Percentiles rank a stretch among this genome's conserved stretches.
Conservation (phyloP, 2,888 invertebrate genomes). For the Malthinus flaveolus region DNA sequence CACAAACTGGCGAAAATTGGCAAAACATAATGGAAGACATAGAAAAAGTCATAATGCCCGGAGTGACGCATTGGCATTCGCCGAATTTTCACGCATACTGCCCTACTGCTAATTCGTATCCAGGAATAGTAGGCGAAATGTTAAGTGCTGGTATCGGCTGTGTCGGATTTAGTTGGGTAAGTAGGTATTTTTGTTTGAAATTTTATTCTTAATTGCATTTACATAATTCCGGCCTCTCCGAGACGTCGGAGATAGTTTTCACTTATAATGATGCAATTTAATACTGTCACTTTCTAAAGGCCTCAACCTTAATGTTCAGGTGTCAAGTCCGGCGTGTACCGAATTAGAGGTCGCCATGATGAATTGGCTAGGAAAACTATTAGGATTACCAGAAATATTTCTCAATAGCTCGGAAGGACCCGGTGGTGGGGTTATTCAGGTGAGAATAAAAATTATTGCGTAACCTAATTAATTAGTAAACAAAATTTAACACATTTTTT, state of each 20-base stretch:
- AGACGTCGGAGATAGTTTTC: conserved; percentile 10
- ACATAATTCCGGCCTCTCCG: background rate
- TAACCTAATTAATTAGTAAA: background rate
- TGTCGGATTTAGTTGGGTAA: conserved; percentile 91
- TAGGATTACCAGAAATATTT: conserved; percentile 81
- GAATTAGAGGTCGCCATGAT: conserved; percentile 90
- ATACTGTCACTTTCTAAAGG: conserved; percentile 12
- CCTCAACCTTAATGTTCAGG: conserved; percentile 33
- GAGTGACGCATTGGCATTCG: conserved; percentile 93
- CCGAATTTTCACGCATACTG: conserved; percentile 93
- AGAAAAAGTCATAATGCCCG: conserved; percentile 87
- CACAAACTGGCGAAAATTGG: conserved; percentile 84
- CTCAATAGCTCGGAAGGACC: conserved; percentile 74
- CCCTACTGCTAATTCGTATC: conserved; percentile 85
- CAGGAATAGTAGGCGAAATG: conserved; percentile 82
- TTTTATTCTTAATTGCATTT: background rate
- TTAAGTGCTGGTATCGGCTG: conserved; percentile 81
- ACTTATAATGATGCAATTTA: conserved; percentile 15
- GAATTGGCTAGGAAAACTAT: conserved; percentile 90
- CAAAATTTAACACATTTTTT: background rate
- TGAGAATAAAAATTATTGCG: conserved; percentile 48
- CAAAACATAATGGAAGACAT: conserved; percentile 83
- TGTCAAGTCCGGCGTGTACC: conserved; percentile 72
- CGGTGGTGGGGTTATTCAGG: conserved; percentile 86
- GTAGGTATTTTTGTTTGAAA: background rate